A percentile compares a stretch with the other conserved stretches of the same genome.
Evolutionary conservation across 2,888 invertebrate species (phyloP).

Genomic region (Pyrocoelia pectoralis): DNA sequence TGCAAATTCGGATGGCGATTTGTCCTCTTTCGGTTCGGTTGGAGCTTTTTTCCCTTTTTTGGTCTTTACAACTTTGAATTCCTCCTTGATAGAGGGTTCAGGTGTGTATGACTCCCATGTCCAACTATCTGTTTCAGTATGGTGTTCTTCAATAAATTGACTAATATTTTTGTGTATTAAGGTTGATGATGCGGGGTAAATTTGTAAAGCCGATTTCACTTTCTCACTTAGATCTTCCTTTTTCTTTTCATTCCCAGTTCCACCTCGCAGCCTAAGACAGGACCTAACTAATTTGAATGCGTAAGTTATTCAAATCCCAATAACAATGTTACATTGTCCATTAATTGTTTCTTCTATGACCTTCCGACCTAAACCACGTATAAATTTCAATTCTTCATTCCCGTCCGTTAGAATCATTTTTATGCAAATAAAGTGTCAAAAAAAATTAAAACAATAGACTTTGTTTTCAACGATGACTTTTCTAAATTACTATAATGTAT

Average conservation of each 20-base stretch:
- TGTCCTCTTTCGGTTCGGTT: slow-evolving; percentile 10
- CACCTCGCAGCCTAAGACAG: not conserved
- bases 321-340: too few relatives aligned
- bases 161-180: not conserved
- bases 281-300: not conserved
- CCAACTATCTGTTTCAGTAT: slow-evolving; percentile 10
- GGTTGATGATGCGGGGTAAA: not conserved
- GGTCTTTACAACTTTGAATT: not conserved
- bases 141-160: not conserved
- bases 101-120: slow-evolving; percentile 20
- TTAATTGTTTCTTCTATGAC: too few relatives aligned
- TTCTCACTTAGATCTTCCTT: not conserved
- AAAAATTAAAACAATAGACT: too few relatives aligned
- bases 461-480: not conserved
- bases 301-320: not conserved
- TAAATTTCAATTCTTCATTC: not conserved
- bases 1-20: not conserved
- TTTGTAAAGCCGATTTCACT: not conserved
- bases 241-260: not conserved
- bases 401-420: not conserved
- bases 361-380: too few relatives aligned
- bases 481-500: not conserved
- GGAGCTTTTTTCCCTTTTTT: slow-evolving; percentile 9
- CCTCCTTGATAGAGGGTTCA: not conserved
- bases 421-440: not conserved